A percentile compares a stretch with the other conserved stretches of the same genome.
These are phyloP conservation scores for Aphodius sticticus DNA, from an alignment of 2,888 invertebrate genomes.

Conservation along the genomic window DNA sequence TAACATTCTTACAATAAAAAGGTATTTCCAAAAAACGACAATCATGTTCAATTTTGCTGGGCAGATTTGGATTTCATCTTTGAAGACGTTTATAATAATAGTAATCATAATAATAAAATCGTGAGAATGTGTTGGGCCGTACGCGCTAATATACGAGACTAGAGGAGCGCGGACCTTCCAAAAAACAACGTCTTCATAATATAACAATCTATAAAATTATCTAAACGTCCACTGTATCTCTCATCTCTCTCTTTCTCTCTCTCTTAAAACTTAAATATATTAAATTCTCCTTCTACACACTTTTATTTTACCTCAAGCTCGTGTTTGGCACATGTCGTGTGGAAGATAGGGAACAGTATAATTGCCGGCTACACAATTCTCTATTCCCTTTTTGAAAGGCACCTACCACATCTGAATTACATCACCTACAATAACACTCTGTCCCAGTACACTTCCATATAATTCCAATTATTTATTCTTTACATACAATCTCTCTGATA, in stretches of 20 bases:
- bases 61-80: slow-evolving; percentile 33
- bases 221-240: slow-evolving; percentile 35
- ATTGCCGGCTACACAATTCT: slow-evolving; percentile 19
- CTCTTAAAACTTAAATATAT: slow-evolving; percentile 49
- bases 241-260: slow-evolving; percentile 41
- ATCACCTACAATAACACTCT: slow-evolving; percentile 4
- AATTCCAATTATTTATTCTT: slow-evolving; percentile 10
- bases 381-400: slow-evolving; percentile 52
- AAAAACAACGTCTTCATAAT: slow-evolving; percentile 46
- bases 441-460: slow-evolving; percentile 33
- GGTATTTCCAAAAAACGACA: slow-evolving; percentile 56
- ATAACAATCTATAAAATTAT: slow-evolving; percentile 60
- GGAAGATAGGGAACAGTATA: slow-evolving; percentile 51
- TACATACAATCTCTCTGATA: background rate
- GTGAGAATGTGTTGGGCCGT: slow-evolving; percentile 11
- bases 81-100: background rate
- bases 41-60: slow-evolving; percentile 49
- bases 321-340: slow-evolving; percentile 57
- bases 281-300: slow-evolving; percentile 44
- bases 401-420: slow-evolving; percentile 49
- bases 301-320: slow-evolving; percentile 47
- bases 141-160: slow-evolving; percentile 13
- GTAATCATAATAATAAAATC: background rate
- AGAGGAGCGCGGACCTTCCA: slow-evolving; percentile 8
- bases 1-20: slow-evolving; percentile 58